A percentile compares a stretch with the other conserved stretches of the same genome.
Evolutionary conservation across 2,113 vertebrate species (phyloP).

Genomic region (Chamaea fasciata): DNA sequence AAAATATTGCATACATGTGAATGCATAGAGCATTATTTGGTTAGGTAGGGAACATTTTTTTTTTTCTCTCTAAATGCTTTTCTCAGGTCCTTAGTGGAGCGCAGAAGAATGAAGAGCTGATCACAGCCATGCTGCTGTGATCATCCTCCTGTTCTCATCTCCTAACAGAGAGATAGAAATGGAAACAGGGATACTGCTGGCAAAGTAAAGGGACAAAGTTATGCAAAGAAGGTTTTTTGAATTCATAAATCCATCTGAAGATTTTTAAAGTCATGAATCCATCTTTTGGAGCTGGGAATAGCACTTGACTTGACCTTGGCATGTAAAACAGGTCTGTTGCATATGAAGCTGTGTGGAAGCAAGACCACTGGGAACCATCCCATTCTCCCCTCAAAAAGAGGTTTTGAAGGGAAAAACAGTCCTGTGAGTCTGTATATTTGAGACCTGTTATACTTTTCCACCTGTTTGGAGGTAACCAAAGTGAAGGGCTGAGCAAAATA

Average conservation of each 20-base stretch:
- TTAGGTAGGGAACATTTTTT: not conserved
- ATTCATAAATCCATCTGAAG: not conserved
- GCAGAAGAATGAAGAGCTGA: not conserved
- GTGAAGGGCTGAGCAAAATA: not conserved
- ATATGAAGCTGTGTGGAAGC: not conserved
- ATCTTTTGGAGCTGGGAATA: not conserved
- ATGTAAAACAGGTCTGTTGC: not conserved
- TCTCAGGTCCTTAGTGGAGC: not conserved
- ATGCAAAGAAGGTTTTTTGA: not conserved
- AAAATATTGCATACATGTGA: not conserved
- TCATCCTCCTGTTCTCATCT: too few species aligned
- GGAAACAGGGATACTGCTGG: not conserved
- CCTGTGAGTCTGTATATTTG: not conserved
- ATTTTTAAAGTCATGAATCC: not conserved
- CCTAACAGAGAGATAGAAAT: not conserved
- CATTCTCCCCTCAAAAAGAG: not conserved
- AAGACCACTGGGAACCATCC: not conserved
- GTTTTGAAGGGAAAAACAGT: not conserved
- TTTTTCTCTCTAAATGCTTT: not conserved
- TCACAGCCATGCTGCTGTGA: rapidly evolving
- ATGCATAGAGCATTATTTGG: not conserved
- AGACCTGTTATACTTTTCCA: not conserved
- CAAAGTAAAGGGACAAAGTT: not conserved
- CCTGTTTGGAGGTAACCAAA: not conserved
- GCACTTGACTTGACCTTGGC: not conserved